phyloP scores from a whole-genome alignment of 2,888 invertebrate genomes.

The Luperina testacea region DNA sequence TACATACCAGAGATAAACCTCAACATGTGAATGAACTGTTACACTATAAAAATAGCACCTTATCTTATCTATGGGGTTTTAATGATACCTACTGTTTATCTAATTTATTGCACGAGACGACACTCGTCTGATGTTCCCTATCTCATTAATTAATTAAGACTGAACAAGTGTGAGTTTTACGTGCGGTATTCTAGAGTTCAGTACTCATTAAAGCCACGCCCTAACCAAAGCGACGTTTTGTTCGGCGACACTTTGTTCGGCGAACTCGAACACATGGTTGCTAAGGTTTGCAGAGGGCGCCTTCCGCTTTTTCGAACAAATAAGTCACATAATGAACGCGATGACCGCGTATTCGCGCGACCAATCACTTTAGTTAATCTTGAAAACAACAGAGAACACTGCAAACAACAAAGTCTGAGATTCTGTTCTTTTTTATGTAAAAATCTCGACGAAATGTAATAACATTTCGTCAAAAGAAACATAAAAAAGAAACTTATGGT shows the following conservation, averaged over 20 bases:
- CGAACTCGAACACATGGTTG: no score
- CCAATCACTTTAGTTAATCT: neutral
- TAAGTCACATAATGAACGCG: no score
- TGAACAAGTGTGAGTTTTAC: neutral
- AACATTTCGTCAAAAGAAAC: no score
- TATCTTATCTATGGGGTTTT: constrained; percentile 25
- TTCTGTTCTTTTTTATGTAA: neutral
- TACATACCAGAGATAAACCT: neutral
- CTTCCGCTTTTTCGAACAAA: no score
- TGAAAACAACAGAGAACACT: neutral
- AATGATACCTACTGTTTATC: constrained; percentile 26
- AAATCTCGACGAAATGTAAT: neutral
- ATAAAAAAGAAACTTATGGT: no score
- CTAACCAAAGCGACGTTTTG: neutral
- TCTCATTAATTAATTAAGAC: constrained; percentile 28
- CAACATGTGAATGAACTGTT: constrained; percentile 27
- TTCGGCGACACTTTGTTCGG: no score
- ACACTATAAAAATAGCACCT: constrained; percentile 26
- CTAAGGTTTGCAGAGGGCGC: no score
- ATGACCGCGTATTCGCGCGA: no score
- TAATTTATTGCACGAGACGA: constrained; percentile 44
- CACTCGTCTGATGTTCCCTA: constrained; percentile 19
- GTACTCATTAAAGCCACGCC: neutral
- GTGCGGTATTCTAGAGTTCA: neutral
- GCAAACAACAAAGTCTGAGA: neutral